phyloP scores from a whole-genome alignment of 2,113 vertebrate genomes.

The Nanorana parkeri region DNA sequence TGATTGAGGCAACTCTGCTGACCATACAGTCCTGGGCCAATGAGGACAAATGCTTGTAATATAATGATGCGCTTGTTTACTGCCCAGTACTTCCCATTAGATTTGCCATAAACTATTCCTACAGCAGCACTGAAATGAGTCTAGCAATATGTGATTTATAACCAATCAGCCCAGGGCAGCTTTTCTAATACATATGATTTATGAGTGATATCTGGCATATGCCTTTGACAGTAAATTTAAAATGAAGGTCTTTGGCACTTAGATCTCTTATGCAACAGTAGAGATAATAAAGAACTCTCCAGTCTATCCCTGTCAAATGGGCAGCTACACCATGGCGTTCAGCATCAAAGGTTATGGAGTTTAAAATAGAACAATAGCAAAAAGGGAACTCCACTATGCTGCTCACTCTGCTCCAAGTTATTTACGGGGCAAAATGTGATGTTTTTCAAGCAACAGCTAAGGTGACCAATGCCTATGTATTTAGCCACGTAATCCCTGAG shows the following conservation, averaged over 20 bases:
- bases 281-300: conserved; percentile 5
- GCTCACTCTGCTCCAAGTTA: too few species aligned
- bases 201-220: conserved; percentile 27
- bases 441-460: too few species aligned
- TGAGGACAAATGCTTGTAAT: conserved; percentile 13
- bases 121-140: background rate
- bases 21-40: background rate
- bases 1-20: background rate
- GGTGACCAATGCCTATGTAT: too few species aligned
- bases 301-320: background rate
- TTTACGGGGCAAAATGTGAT: too few species aligned
- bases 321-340: background rate
- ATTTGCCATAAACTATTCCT: conserved; percentile 4
- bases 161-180: conserved; percentile 21
- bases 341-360: too few species aligned
- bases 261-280: conserved; percentile 1
- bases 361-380: too few species aligned
- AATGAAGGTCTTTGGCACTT: conserved; percentile 10
- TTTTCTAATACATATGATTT: conserved; percentile 40
- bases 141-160: conserved; percentile 15
- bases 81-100: conserved; percentile 18
- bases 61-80: conserved; percentile 28
- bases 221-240: conserved; percentile 25
- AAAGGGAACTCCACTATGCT: too few species aligned
- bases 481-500: too few species aligned